Evolutionary conservation across 1,140 invertebrate species (phyloP).

Genomic region (Bombus fervidus): DNA sequence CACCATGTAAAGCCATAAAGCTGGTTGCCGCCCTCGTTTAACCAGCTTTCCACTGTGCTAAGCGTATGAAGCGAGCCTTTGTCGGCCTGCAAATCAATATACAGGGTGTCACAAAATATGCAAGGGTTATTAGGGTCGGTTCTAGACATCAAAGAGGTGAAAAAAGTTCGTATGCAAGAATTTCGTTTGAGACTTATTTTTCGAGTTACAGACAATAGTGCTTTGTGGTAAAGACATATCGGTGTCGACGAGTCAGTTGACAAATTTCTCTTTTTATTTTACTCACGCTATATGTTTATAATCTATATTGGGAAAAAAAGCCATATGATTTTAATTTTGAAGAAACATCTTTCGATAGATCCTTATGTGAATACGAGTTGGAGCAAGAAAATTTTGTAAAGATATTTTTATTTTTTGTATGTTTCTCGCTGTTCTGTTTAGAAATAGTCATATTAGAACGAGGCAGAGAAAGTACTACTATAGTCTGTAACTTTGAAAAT

Average conservation of each 20-base stretch:
- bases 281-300: too few relatives aligned
- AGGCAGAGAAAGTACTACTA: background rate
- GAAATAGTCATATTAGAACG: background rate
- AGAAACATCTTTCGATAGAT: background rate
- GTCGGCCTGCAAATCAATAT: constrained; percentile 42
- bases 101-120: background rate
- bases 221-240: too few relatives aligned
- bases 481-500: too few relatives aligned
- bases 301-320: too few relatives aligned
- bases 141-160: background rate
- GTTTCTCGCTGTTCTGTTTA: background rate
- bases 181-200: too few relatives aligned
- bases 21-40: constrained; percentile 61
- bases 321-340: too few relatives aligned
- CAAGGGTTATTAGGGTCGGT: background rate
- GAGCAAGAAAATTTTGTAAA: background rate
- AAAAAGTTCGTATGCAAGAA: background rate
- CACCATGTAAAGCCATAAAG: constrained; percentile 57
- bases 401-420: too few relatives aligned
- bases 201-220: too few relatives aligned
- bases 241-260: too few relatives aligned
- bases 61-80: constrained; percentile 53
- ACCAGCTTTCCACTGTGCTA: constrained; percentile 60
- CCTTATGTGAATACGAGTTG: background rate
- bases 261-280: too few relatives aligned